Evolutionary conservation across 2,113 vertebrate genomes (phyloP), one percentile per base, ranked within the genome.

Genomic region (Ptyas mucosa): DNA sequence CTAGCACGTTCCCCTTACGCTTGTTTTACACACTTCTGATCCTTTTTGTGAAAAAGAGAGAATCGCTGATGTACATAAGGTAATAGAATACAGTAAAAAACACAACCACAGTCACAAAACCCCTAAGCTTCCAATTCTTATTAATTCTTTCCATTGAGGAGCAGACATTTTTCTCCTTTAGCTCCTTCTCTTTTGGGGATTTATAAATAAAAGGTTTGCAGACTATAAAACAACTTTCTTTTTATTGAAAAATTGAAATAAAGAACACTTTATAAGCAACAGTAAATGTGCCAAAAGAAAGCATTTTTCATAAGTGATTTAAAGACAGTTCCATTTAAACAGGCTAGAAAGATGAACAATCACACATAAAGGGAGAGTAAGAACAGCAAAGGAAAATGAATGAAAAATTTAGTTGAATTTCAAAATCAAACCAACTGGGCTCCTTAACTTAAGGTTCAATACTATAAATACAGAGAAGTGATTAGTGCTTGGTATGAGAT

Each of bases 291-390:
- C 69, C 15, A 92, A 88, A 3, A 1, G 39, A 88, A 95, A 91
- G 93, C 0, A 0, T 57, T 89, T 85, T 95, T 90, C 88, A 11
- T 93, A 90, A 49, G 91, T 5, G 26, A 92, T 85, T 94, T 57
- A 95, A 93, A 86, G 39, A 96, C 89, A 93, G 95, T 64, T 94
- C 90, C 93, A 88, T 95, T 94, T 69, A 97, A 93, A 93, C 86
- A 93, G 81, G 93, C 93, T 95, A 93, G 96, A 88, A 89, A 81
- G 34, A 96, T 94, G 93, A 95, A 96, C 54, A 96, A 96, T 94
- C 95, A 43, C 85, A 94, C 95, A 88, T 93, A 95, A 96, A 98
- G 97, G 97, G 97, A 97, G 97, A 97, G 97, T 95, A 92, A 95
- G 95, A 95, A 95, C 12, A 85, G 93, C 1, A 69, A 93, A 90